phyloP scores from a whole-genome alignment of 2,113 vertebrate species.

The Garra rufa region DNA sequence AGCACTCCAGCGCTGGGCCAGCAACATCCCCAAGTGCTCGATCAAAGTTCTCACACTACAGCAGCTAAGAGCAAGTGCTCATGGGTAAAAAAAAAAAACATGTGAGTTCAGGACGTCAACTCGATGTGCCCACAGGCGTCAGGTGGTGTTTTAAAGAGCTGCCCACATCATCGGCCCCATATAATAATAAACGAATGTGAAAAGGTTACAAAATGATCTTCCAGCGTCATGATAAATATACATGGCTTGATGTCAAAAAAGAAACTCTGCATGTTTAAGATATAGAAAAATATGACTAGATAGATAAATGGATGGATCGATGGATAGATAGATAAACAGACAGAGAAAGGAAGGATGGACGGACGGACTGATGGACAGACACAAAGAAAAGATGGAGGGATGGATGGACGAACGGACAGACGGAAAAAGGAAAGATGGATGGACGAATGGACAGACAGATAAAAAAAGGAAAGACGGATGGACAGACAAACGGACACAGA shows the following conservation, averaged over 20 bases:
- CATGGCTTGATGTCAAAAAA: background rate
- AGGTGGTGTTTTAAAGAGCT: background rate
- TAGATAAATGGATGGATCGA: background rate
- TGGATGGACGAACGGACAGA: too few species aligned
- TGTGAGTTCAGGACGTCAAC: background rate
- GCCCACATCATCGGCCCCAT: background rate
- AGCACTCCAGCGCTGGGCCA: background rate
- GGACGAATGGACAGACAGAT: background rate
- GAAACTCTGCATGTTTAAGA: background rate
- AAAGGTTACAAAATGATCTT: conserved; percentile 5
- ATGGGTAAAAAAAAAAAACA: conserved; percentile 1
- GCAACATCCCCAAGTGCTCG: background rate
- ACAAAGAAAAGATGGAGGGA: too few species aligned
- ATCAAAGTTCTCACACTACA: background rate
- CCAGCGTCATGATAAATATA: background rate
- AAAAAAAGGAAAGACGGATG: background rate
- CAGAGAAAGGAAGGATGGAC: background rate
- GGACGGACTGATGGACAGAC: background rate
- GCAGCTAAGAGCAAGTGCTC: conserved; percentile 7
- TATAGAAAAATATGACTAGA: background rate
- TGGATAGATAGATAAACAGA: background rate
- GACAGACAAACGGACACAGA: too few species aligned
- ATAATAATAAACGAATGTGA: background rate
- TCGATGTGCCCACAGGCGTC: background rate
- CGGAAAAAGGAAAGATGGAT: background rate